Evolutionary conservation across 2,797 vertebrate genomes (phyloP), one percentile per base, ranked within the genome.

Genomic region (Alosa sapidissima): DNA sequence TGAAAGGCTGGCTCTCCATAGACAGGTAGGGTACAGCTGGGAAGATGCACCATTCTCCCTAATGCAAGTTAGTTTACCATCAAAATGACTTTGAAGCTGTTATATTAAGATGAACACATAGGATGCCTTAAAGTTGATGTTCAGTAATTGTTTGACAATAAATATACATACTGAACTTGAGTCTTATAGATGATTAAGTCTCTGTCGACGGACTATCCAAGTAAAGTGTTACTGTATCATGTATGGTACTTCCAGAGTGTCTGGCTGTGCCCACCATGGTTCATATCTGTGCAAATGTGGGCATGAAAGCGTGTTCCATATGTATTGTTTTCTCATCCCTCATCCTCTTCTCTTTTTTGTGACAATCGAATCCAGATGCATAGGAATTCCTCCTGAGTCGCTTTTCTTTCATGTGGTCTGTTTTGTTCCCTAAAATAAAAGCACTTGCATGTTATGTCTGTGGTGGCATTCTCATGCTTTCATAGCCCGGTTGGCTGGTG

Each of bases 351-450:
- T 55, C 81, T 49, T 5, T 75, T 75, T 19, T 45, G 68, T 45
- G 36, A 45, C 33, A 75, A 62, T 58, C 16, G 78, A 49, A 6
- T 47, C 21, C 28, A 60, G 83, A 75, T 78, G 83, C 52, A 45
- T 16, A 75, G 68, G 68, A 72, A 75, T 75, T 75, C 68, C 68
- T 75, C 14, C 68, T 75, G 36, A 72, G 33, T 3, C 8, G 16
- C 33, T 28, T 3, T 41, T 45, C 33, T 75, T 75, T 75, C 14
- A 75, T 75, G 68, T 45, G 68, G 68, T 75, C 68, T 75, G 68
- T 21, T 72, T 72, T 72, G 65, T 72, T 41, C 41, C 68, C 68
- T 75, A 75, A 75, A 75, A 75, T 75, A 45, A 75, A 75, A 45
- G 11, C 41, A 3, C 36, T 75, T 75, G 68, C 68, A 45, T 75